These are phyloP conservation scores for Hippocampus abdominalis DNA, from an alignment of 2,113 vertebrate species.

Conservation along the genomic window DNA sequence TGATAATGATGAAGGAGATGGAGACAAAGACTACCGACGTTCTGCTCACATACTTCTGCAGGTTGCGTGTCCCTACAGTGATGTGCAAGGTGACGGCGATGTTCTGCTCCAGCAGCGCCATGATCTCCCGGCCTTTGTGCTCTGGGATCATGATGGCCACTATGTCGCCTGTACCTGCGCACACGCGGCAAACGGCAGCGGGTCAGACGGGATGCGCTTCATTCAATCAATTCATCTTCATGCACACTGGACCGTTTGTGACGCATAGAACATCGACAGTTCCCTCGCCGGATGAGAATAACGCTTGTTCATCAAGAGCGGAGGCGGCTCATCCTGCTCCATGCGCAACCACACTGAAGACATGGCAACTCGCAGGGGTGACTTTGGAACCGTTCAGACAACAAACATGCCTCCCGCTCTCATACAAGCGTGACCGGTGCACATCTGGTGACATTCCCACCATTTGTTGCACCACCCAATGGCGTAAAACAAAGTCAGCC, in stretches of 20 bases:
- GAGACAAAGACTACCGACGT: slow-evolving; percentile 98
- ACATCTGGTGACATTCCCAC: slow-evolving; percentile 5
- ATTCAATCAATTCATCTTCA: no score
- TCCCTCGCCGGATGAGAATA: slow-evolving; percentile 1
- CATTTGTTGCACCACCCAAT: neutral
- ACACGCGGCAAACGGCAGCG: neutral
- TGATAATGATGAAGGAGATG: slow-evolving; percentile 98
- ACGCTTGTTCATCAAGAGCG: slow-evolving; percentile 13
- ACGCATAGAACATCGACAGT: neutral
- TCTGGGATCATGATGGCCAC: slow-evolving; percentile 98
- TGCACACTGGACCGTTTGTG: no score
- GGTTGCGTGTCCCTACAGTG: slow-evolving; percentile 92
- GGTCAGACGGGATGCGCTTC: neutral
- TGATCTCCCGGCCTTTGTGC: slow-evolving; percentile 89
- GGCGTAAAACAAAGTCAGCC: slow-evolving; percentile 30
- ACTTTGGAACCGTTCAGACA: slow-evolving; percentile 12
- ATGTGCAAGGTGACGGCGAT: slow-evolving; percentile 86
- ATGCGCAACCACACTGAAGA: slow-evolving; percentile 12
- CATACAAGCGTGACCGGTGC: neutral
- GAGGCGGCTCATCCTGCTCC: slow-evolving; percentile 37
- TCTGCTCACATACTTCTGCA: slow-evolving; percentile 98
- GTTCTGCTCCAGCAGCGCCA: slow-evolving; percentile 83
- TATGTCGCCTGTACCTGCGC: slow-evolving; percentile 84
- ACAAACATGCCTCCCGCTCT: neutral
- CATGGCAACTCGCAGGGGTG: slow-evolving; percentile 16